Conservation (phyloP, 2,113 vertebrate genomes). For the Cynoglossus semilaevis region DNA sequence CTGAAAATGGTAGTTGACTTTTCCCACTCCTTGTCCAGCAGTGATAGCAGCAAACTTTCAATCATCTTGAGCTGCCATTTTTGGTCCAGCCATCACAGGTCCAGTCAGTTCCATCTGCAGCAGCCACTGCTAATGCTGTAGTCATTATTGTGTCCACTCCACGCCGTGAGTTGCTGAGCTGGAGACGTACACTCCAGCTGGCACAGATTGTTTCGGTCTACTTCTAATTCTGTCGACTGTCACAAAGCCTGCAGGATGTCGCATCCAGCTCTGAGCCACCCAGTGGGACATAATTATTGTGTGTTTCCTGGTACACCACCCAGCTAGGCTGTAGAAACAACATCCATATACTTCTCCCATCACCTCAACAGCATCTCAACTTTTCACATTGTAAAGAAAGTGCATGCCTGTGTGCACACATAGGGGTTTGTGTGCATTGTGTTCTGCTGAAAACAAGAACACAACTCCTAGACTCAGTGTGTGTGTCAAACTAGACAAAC, state of each 20-base stretch:
- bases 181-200: conserved; percentile 30
- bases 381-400: conserved; percentile 16
- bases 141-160: conserved; percentile 34
- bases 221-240: conserved; percentile 38
- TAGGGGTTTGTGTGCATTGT: conserved; percentile 3
- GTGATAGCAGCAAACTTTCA: conserved; percentile 2
- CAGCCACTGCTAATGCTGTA: not conserved
- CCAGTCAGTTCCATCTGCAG: not conserved
- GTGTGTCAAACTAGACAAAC: conserved; percentile 49
- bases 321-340: conserved; percentile 18
- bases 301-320: conserved; percentile 30
- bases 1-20: not conserved
- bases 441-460: conserved; percentile 16
- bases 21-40: not conserved
- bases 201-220: conserved; percentile 7
- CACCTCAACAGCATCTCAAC: conserved; percentile 18
- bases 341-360: conserved; percentile 34
- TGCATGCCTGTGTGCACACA: conserved; percentile 2
- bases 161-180: conserved; percentile 7
- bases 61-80: conserved; percentile 3
- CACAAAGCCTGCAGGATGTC: conserved; percentile 23
- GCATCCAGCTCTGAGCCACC: conserved; percentile 22
- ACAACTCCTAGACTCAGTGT: conserved; percentile 1
- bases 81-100: not conserved
- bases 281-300: conserved; percentile 44